Evolutionary conservation across 2,113 vertebrate species (phyloP).

Genomic region (Agapornis roseicollis): DNA sequence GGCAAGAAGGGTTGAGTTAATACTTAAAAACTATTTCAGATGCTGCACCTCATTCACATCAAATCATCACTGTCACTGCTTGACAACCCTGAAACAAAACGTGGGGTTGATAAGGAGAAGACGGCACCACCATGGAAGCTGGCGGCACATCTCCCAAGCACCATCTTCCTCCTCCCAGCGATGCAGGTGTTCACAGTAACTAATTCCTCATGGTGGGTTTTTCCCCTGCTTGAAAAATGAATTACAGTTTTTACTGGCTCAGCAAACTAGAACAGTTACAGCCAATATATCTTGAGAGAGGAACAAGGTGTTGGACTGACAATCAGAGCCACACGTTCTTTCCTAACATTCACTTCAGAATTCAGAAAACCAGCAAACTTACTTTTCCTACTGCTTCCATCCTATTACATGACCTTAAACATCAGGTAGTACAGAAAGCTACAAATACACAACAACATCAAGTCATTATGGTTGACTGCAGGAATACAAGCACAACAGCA

Average conservation of each 20-base stretch:
- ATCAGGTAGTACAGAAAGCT: background rate
- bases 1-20: background rate
- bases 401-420: background rate
- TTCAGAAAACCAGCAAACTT: background rate
- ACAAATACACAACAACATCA: background rate
- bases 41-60: background rate
- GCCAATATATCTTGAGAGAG: background rate
- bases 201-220: background rate
- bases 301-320: background rate
- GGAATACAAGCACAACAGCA: background rate
- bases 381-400: background rate
- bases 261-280: background rate
- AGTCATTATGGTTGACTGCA: fast-evolving
- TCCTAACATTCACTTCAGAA: background rate
- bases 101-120: background rate
- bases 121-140: background rate
- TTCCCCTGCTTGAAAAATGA: background rate
- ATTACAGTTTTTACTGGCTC: background rate
- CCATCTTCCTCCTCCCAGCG: background rate
- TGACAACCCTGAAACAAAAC: background rate
- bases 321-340: fast-evolving
- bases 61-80: background rate
- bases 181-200: background rate
- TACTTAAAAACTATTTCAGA: background rate
- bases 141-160: fast-evolving